Evolutionary conservation across 2,888 invertebrate species (phyloP).

Genomic region (Capitulum mitella): DNA sequence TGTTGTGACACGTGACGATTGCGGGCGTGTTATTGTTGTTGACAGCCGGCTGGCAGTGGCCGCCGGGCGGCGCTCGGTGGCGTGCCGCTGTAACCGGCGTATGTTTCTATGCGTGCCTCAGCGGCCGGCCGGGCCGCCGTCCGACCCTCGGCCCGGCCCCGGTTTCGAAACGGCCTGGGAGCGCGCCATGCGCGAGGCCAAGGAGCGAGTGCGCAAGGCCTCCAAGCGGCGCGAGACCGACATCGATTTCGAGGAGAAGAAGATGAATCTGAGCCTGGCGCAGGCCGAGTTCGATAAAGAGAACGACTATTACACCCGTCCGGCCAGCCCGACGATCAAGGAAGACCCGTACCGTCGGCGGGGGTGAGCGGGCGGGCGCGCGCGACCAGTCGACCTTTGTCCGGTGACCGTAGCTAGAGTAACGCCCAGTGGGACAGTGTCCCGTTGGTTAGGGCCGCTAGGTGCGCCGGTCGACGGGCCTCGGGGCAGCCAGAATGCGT

Average conservation of each 20-base stretch:
- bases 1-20: too few species aligned
- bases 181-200: conserved; percentile 85
- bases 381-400: not conserved
- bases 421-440: conserved; percentile 28
- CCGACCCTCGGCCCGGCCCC: conserved; percentile 43
- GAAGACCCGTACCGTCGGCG: conserved; percentile 16
- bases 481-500: not conserved
- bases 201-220: conserved; percentile 67
- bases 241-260: conserved; percentile 43
- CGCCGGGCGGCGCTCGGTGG: too few species aligned
- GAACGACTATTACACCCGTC: conserved; percentile 62
- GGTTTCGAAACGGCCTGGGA: conserved; percentile 94
- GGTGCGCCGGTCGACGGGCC: not conserved
- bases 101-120: too few species aligned
- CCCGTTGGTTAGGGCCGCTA: conserved; percentile 16
- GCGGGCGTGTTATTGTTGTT: too few species aligned
- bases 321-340: conserved; percentile 53
- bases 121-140: not conserved
- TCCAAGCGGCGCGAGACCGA: conserved; percentile 89
- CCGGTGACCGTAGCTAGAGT: conserved; percentile 12
- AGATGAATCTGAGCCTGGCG: conserved; percentile 74
- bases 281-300: conserved; percentile 60
- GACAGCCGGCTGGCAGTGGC: too few species aligned
- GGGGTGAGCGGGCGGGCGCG: not conserved
- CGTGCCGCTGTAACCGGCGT: conserved; percentile 30